Conservation (phyloP, 2,113 vertebrate species). For the Gavia stellata region DNA sequence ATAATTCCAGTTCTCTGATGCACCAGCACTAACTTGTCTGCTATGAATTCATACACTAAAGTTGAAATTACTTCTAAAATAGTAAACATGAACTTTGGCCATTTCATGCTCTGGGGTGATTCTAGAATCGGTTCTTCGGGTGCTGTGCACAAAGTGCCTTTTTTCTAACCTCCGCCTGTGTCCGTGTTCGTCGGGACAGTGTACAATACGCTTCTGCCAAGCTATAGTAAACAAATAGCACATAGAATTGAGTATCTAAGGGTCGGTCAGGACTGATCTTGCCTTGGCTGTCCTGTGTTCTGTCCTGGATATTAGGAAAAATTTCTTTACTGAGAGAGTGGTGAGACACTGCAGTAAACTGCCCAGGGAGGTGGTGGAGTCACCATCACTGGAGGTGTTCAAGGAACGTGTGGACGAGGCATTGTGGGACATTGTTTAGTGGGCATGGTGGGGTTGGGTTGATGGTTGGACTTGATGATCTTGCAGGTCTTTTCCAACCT, state of each 20-base stretch:
- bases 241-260: neutral
- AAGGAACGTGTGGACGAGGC: no score
- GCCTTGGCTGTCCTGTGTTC: neutral
- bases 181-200: neutral
- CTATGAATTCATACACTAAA: neutral
- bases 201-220: neutral
- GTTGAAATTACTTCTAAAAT: slow-evolving; percentile 16
- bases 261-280: neutral
- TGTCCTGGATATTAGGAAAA: no score
- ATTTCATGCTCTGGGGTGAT: neutral
- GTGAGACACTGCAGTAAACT: no score
- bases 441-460: no score
- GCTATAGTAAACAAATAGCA: neutral
- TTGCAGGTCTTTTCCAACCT: no score
- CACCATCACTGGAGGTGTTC: no score
- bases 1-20: slow-evolving; percentile 52
- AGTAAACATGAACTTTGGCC: slow-evolving; percentile 44
- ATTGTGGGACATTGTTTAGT: no score
- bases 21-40: slow-evolving; percentile 52
- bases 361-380: no score
- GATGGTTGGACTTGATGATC: no score
- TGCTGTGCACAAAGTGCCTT: neutral
- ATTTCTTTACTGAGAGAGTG: no score
- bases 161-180: neutral
- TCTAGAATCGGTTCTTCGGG: neutral